These are phyloP conservation scores for Neomicropteryx cornuta DNA, from an alignment of 1,140 invertebrate species.

Conservation along the genomic window DNA sequence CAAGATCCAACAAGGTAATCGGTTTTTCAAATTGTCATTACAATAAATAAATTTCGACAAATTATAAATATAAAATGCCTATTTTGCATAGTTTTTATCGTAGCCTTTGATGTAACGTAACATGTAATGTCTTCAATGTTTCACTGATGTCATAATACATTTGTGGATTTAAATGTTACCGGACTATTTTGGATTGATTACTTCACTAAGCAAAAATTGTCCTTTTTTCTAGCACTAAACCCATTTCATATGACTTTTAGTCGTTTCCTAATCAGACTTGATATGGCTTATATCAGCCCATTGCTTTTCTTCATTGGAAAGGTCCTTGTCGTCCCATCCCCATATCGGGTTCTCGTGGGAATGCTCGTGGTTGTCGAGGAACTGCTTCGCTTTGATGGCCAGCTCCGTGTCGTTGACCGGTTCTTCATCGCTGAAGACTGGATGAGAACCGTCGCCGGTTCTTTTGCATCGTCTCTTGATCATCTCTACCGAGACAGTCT, in stretches of 20 bases:
- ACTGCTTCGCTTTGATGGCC: constrained; percentile 24
- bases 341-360: constrained; percentile 36
- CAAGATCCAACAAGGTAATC: too few species aligned
- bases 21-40: too few species aligned
- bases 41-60: too few species aligned
- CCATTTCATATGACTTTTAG: background rate
- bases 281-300: constrained; percentile 28
- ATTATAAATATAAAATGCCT: too few species aligned
- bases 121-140: too few species aligned
- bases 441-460: constrained; percentile 58
- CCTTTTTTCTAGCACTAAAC: constrained; percentile 14
- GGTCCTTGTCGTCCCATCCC: constrained; percentile 38
- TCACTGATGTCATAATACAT: too few species aligned
- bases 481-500: constrained; percentile 57
- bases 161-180: too few species aligned
- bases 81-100: too few species aligned
- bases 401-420: constrained; percentile 44
- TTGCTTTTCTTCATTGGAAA: constrained; percentile 32
- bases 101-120: too few species aligned
- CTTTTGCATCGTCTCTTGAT: constrained; percentile 46
- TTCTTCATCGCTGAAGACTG: too few species aligned
- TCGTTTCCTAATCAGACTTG: constrained; percentile 13
- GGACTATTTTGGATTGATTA: too few species aligned
- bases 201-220: too few species aligned
- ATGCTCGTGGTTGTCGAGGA: constrained; percentile 19